phyloP scores from a whole-genome alignment of 2,113 vertebrate genomes.

The Grantiella picta region DNA sequence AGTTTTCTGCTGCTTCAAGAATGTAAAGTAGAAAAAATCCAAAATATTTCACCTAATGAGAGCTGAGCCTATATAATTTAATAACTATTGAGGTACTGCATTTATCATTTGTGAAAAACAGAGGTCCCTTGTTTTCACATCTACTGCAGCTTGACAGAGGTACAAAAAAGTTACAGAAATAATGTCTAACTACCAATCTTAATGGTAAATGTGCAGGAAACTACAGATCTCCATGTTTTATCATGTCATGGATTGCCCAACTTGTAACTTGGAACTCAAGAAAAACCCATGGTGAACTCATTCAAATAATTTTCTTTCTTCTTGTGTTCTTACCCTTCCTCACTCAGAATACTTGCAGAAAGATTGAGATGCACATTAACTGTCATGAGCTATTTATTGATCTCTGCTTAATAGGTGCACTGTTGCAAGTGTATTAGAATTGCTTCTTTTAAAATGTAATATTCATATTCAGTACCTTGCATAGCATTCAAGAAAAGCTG shows the following conservation, averaged over 20 bases:
- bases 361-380: background rate
- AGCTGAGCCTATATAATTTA: conserved; percentile 61
- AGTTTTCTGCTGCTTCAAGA: conserved; percentile 42
- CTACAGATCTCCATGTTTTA: background rate
- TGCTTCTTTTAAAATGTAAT: background rate
- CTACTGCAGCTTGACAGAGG: conserved; percentile 44
- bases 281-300: background rate
- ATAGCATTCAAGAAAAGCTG: background rate
- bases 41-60: conserved; percentile 57
- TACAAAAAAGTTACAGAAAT: background rate
- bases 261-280: background rate
- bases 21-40: conserved; percentile 48
- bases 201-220: background rate
- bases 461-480: background rate
- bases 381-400: background rate
- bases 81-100: conserved; percentile 62
- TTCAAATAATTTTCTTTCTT: background rate
- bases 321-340: background rate
- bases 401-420: background rate
- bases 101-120: conserved; percentile 15
- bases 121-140: background rate
- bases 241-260: background rate
- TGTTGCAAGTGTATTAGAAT: background rate
- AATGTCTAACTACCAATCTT: background rate
- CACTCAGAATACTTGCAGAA: background rate